Evolutionary conservation across 2,113 vertebrate genomes (phyloP), one percentile per base, ranked within the genome.

Genomic region (Oryzias celebensis): DNA sequence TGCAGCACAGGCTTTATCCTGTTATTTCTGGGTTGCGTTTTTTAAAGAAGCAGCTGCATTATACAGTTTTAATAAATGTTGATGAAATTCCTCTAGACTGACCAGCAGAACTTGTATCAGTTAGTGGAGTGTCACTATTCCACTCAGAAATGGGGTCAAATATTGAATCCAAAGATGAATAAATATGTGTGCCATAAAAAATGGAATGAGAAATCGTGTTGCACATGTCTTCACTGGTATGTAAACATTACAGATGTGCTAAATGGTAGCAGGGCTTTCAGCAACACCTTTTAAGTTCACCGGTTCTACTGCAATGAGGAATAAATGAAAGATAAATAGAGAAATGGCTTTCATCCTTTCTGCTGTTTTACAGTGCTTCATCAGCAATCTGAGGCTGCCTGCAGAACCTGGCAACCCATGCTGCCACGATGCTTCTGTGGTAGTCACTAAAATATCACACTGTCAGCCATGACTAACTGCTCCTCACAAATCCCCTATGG

Each of bases 351-450:
- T 45, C 73, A 80, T 82, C 62, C 67, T 74, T 53, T 76, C 78
- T 71, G 75, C 77, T 68, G 47, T 65, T 78, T 67, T 65, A 72
- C 48, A 48, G 6, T 78, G 78, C 85, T 82, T 81, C 67, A 75
- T 85, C 84, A 85, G 82, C 82, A 60, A 61, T 54, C 51, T 36
- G 28, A 57, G 52, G 63, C 63, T 78, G 56, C 70, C 77, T 72
- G 65, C 82, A 83, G 78, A 86, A 71, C 82, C 76, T 83, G 73
- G 78, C 65, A 80, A 74, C 52, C 64, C 47, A 54, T 45, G 57
- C 69, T 71, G 68, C 69, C 55, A 69, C 67, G 53, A 80, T 56
- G 66, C 49, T 58, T 80, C 53, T 36, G 42, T 71, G 75, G 68
- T 62, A 41, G 70, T 65, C 52, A 61, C 70, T 69, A 66, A 69